A percentile compares a stretch with the other conserved stretches of the same genome.
phyloP scores from a whole-genome alignment of 1,140 invertebrate genomes.

The Coboldia fuscipes region DNA sequence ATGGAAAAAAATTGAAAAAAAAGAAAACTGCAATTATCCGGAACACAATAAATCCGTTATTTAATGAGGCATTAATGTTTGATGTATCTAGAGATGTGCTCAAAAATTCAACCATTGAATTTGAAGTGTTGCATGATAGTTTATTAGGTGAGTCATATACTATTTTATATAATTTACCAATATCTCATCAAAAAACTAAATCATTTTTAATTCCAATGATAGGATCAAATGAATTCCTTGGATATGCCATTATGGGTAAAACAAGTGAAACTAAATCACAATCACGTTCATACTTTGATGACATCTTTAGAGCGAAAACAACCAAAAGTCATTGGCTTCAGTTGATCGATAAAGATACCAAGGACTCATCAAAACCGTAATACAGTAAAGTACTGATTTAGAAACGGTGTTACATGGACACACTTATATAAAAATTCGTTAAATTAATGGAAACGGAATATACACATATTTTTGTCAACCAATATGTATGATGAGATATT shows the following conservation, averaged over 20 bases:
- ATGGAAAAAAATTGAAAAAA: conserved; percentile 61
- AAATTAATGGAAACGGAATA: too few species aligned
- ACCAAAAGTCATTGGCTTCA: conserved; percentile 32
- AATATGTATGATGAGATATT: too few species aligned
- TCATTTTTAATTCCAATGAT: neutral
- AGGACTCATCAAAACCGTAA: too few species aligned
- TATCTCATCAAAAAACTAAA: neutral
- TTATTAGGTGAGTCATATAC: conserved; percentile 16
- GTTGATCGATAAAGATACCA: too few species aligned
- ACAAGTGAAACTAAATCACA: conserved; percentile 21
- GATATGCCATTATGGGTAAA: conserved; percentile 24
- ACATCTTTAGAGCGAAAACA: conserved; percentile 29
- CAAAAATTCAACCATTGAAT: conserved; percentile 26
- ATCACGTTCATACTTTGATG: conserved; percentile 28
- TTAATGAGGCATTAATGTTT: conserved; percentile 72
- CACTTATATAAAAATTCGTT: too few species aligned
- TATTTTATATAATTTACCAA: neutral
- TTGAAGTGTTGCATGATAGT: conserved; percentile 28
- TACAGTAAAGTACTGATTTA: too few species aligned
- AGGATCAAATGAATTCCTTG: conserved; percentile 27
- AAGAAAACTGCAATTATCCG: conserved; percentile 76
- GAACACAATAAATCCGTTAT: conserved; percentile 64
- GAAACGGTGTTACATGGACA: too few species aligned
- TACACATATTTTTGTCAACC: too few species aligned
- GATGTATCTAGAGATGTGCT: conserved; percentile 41